Evolutionary conservation across 2,113 vertebrate species (phyloP), one percentile per base, ranked within the genome.

Genomic region (Paradisaea rubra): DNA sequence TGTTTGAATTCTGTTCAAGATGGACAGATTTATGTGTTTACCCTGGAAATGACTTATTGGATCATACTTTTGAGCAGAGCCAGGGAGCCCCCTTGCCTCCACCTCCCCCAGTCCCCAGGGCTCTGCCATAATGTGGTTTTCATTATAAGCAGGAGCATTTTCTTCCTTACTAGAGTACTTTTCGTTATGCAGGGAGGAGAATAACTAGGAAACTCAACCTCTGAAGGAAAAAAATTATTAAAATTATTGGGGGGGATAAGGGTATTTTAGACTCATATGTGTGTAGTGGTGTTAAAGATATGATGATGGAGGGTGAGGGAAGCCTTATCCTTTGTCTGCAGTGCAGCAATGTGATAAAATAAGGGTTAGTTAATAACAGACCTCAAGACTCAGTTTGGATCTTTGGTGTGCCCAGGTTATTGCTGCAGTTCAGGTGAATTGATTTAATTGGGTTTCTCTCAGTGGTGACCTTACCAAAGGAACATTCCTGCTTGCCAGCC

Each of bases 21-120:
- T 68, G 80, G 81, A 88, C 57, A 95, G 90, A 94, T 90, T 95
- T 93, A 97, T 93, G 49, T 95, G 91, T 92, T 96, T 95, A 95
- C 92, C 95, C 95, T 96, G 92, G 92, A 95, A 96, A 90, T 96
- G 92, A 96, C 94, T 96, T 96, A 86, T 60, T 96, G 95, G 94
- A 93, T 97, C 96, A 96, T 96, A 88, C 77, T 94, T 91, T 56
- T 59, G 83, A 94, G 81, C 83, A 50, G 87, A 90, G 93, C 96
- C 94, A 97, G 54, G 86, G 82, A 91, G 74, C 94, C 85, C 95
- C 83, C 80, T 93, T 81, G 83, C 86, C 92, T 95, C 86, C 94
- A 93, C 88, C 94, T 92, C 93, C 79, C 92, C 84, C 88, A 87
- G 79, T 87, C 90, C 81, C 70, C 79, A 57, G 88, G 88, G 91